Evolutionary conservation across 2,888 invertebrate genomes (phyloP).

Genomic region (Xanthorhoe designata): DNA sequence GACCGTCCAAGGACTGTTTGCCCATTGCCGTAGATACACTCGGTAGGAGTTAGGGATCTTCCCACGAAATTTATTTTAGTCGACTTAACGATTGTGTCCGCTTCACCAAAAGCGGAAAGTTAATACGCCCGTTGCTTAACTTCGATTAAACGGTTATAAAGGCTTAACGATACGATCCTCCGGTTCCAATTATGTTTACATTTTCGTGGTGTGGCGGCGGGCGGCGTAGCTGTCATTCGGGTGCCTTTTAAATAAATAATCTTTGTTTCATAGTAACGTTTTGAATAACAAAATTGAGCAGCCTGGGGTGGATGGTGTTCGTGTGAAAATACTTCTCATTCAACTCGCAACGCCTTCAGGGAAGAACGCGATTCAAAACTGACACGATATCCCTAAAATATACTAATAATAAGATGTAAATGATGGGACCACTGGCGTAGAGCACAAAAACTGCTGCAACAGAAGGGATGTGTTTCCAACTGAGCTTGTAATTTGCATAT

Average conservation of each 20-base stretch:
- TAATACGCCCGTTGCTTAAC: constrained; percentile 67
- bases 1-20: constrained; percentile 62
- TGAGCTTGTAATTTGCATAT: constrained; percentile 77
- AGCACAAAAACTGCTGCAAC: constrained; percentile 67
- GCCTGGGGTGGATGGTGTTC: constrained; percentile 47
- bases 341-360: constrained; percentile 60
- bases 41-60: constrained; percentile 71
- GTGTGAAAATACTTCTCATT: constrained; percentile 76
- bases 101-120: constrained; percentile 72
- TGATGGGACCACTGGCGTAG: constrained; percentile 68
- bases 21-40: constrained; percentile 49
- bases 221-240: constrained; percentile 37
- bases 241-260: constrained; percentile 51
- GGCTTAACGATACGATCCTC: constrained; percentile 57
- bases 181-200: constrained; percentile 52
- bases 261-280: constrained; percentile 52
- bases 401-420: constrained; percentile 80
- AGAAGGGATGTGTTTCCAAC: constrained; percentile 68
- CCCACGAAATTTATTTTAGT: constrained; percentile 80
- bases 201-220: constrained; percentile 36
- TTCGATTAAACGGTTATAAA: constrained; percentile 68
- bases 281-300: constrained; percentile 56
- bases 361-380: constrained; percentile 73
- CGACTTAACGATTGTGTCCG: constrained; percentile 77
- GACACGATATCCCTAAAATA: constrained; percentile 76